phyloP scores from a whole-genome alignment of 2,888 invertebrate species.

The Thyatira batis region DNA sequence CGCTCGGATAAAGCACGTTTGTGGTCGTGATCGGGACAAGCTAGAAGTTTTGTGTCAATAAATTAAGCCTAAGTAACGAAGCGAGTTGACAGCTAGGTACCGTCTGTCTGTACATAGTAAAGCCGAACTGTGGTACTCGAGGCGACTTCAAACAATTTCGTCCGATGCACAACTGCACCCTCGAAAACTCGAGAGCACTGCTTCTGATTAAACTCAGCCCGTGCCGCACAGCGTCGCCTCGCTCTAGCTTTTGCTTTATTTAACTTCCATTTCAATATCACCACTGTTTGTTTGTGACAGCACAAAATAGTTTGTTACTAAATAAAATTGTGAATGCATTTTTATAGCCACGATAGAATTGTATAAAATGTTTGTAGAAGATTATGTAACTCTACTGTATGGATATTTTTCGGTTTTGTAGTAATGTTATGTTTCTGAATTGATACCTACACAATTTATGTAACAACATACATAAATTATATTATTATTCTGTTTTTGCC shows the following conservation, averaged over 20 bases:
- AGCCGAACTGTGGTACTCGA: constrained; percentile 38
- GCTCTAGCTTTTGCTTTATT: constrained; percentile 47
- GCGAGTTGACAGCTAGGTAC: neutral
- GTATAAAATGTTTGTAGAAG: neutral
- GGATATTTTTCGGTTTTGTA: neutral
- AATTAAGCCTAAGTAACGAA: constrained; percentile 13
- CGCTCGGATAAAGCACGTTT: constrained; percentile 6
- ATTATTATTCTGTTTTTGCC: too few relatives aligned
- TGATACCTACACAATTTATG: too few relatives aligned
- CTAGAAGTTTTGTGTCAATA: neutral
- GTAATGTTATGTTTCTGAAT: too few relatives aligned
- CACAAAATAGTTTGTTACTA: neutral
- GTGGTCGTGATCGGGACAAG: constrained; percentile 2
- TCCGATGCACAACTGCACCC: constrained; percentile 48
- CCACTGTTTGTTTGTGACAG: constrained; percentile 1
- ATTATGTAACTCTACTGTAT: too few relatives aligned
- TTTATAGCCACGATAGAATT: neutral
- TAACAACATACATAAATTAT: too few relatives aligned
- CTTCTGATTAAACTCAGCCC: constrained; percentile 64
- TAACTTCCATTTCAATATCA: constrained; percentile 27
- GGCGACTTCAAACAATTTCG: constrained; percentile 61
- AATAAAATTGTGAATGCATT: neutral
- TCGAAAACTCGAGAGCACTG: constrained; percentile 56
- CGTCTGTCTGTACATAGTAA: constrained; percentile 2
- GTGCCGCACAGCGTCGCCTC: constrained; percentile 19